Base-by-base conservation (phyloP, 2,113 vertebrate species). In the Planiliza haematocheilus region DNA sequence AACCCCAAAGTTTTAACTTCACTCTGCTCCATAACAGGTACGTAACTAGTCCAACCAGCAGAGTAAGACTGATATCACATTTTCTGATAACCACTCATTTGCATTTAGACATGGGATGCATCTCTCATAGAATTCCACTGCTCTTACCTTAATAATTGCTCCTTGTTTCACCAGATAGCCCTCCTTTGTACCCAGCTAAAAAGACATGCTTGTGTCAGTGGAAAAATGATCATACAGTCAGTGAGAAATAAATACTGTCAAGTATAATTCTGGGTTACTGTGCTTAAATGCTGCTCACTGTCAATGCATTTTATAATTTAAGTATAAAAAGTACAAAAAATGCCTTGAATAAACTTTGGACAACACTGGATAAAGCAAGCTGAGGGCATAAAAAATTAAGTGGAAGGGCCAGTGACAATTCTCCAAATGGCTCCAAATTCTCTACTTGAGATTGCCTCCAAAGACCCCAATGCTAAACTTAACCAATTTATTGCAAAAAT, bases 141-240 rank as follows among this genome's bases (percentile, higher is more conserved):
- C 2, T 49, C 68, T 72, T 71, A 94, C 94, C 93, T 93, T 94
- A 55, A 99, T 90, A 58, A 97, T 71, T 20, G 91, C 95, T 13
- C 98, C 98, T 91, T 97, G 96, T 87, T 99, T 99, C 86, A 95
- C 89, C 77, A 99, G 95, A 82, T 96, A 99, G 2, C 98, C 98
- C 88, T 99, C 98, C 77, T 99, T 99, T 4, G 98, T 99, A 7
- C 96, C 98, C 24, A 99, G 91, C 98, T 99, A 93, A 41, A 91
- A 89, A 84, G 30, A 77, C 71, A 91, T 0, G 6, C 37, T 37
- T 48, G 37, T 17, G n/a, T 74, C 51, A 66, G n/a, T 13, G 38
- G 14, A 53, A 61, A 59, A 1, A 73, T 14, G 2, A 30, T 30
- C 5, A 30, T 30, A 5, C 24, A 30, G 24, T 30, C 3, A 30